Evolutionary conservation across 1,140 invertebrate genomes (phyloP), one percentile per base, ranked within the genome.

Genomic region (Sarcophaga peregrina): DNA sequence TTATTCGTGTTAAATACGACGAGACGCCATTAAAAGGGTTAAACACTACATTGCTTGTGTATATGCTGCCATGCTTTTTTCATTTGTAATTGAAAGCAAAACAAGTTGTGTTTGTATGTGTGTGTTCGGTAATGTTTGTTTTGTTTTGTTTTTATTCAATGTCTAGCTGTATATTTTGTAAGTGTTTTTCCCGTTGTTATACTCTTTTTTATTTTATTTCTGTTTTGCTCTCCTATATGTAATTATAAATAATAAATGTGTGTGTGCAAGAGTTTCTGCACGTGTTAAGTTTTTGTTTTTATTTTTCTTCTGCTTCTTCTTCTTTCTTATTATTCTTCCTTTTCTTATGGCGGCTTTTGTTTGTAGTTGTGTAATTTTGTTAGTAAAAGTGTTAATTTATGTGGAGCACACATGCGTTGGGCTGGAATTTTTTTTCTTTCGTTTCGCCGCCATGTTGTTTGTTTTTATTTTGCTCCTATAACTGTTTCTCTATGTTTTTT

Each of bases 341-440:
- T n/a, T 7, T n/a, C 13, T 15, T 7, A 7, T 58, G 7, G 13
- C 7, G 15, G 6, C 0, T 13, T 11, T 11, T 58, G n/a, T 58
- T 58, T 58, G n/a, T n/a, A 20, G 25, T 37, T 37, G 25, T 37
- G 25, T 37, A 37, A 37, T 2, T n/a, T 83, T 86, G 86, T 86
- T 87, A 88, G 86, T 86, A 86, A 88, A 88, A 88, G 87, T 88
- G 87, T 88, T 87, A 88, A 88, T 37, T 37, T 37, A 37, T 86
- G 80, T 88, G 86, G 87, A 86, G 87, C 87, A 88, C 87, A 88
- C 87, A 87, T 88, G 72, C 58, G 84, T 78, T 78, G 13, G 47
- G 84, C 82, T 84, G 72, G 84, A 52, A 75, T 62, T 54, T 62
- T 58, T 81, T 83, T 50, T n/a, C 72, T 75, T 74, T 37, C 25